These are phyloP conservation scores for Drosophila nasuta DNA, from an alignment of 1,140 invertebrate genomes.

Conservation along the genomic window DNA sequence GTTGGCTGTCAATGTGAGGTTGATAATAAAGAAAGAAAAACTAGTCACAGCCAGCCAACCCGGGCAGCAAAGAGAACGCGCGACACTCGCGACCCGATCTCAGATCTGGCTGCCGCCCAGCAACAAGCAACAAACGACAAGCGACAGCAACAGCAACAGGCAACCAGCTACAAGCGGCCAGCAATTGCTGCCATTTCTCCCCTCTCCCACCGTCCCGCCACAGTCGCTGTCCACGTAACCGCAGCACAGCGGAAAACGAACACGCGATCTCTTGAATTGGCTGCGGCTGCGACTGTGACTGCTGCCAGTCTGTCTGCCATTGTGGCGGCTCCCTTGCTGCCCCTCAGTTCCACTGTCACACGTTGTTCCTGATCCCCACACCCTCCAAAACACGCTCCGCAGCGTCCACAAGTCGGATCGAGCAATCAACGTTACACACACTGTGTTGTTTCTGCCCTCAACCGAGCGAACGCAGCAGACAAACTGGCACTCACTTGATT, in stretches of 20 bases:
- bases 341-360: conserved; percentile 8
- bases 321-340: conserved; percentile 16
- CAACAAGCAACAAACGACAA: conserved; percentile 51
- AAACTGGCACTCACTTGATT: conserved; percentile 82
- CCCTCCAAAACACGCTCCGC: conserved; percentile 3
- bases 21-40: conserved; percentile 50
- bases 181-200: not conserved
- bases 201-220: not conserved
- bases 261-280: conserved; percentile 66
- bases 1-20: conserved; percentile 55
- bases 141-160: conserved; percentile 52
- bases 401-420: not conserved
- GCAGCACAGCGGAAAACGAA: conserved; percentile 62
- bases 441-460: conserved; percentile 48
- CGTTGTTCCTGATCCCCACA: not conserved
- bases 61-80: conserved; percentile 23
- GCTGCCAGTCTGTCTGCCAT: conserved; percentile 60
- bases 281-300: conserved; percentile 43
- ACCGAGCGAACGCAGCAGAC: conserved; percentile 67
- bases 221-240: conserved; percentile 26
- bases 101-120: conserved; percentile 62
- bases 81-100: conserved; percentile 5
- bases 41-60: conserved; percentile 46
- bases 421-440: conserved; percentile 51
- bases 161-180: conserved; percentile 1